phyloP scores from a whole-genome alignment of 2,797 vertebrate species.

The Manis javanica region DNA sequence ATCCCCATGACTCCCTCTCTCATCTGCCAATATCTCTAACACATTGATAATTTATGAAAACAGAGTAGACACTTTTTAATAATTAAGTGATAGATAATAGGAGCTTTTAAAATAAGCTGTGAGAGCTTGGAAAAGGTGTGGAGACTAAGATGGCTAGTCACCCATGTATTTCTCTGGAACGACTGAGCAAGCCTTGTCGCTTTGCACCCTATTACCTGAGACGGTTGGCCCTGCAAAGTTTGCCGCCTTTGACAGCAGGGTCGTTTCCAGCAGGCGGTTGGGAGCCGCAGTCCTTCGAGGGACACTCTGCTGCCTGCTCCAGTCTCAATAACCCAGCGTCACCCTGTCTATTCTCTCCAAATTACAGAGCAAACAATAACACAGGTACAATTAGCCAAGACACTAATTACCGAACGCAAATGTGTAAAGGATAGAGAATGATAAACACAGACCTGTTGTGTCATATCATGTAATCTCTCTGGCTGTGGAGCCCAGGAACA shows the following conservation, averaged over 20 bases:
- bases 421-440: slow-evolving; percentile 78
- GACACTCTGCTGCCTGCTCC: slow-evolving; percentile 69
- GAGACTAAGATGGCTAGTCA: slow-evolving; percentile 50
- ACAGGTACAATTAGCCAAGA: slow-evolving; percentile 86
- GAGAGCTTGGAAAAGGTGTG: slow-evolving; percentile 69
- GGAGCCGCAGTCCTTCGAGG: background rate
- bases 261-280: slow-evolving; percentile 35
- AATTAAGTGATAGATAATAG: slow-evolving; percentile 88
- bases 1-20: slow-evolving; percentile 71
- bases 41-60: slow-evolving; percentile 90
- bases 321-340: slow-evolving; percentile 71
- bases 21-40: slow-evolving; percentile 73
- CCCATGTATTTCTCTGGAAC: slow-evolving; percentile 20
- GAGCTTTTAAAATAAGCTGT: slow-evolving; percentile 76
- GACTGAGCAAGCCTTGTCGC: slow-evolving; percentile 51
- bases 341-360: slow-evolving; percentile 79
- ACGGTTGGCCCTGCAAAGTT: slow-evolving; percentile 56
- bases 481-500: slow-evolving; percentile 82
- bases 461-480: slow-evolving; percentile 87
- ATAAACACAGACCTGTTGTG: slow-evolving; percentile 75
- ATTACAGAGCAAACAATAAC: slow-evolving; percentile 86
- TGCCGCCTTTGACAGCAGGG: slow-evolving; percentile 66
- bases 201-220: background rate
- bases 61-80: slow-evolving; percentile 87
- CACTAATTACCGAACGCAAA: slow-evolving; percentile 79